Evolutionary conservation across 2,888 invertebrate species (phyloP), one percentile per base, ranked within the genome.

Genomic region (Drosophila rubida): DNA sequence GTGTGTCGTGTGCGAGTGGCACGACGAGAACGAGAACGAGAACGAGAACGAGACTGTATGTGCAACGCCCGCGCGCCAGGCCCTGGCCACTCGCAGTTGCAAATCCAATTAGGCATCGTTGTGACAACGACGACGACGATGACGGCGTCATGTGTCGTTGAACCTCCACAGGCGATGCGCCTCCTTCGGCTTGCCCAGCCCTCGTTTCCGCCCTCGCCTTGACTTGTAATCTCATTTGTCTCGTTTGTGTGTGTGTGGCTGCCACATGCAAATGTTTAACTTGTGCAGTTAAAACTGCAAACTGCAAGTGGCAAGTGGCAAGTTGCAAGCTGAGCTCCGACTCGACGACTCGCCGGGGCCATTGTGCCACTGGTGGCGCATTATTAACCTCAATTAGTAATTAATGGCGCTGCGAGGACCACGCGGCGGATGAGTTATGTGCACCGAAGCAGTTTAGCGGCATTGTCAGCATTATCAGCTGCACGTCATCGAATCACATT

Each of bases 351-450:
- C 49, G 23, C 27, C 51, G 19, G 3, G 19, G 19, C 19, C 19
- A 19, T 19, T 19, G 19, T 25, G 27, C 30, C 53, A 60, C 39
- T 64, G 55, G 49, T 64, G 70, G 60, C 58, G 61, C 46, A 74
- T 84, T 79, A 87, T 87, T 85, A 85, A 75, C 82, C 76, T 73
- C 79, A 82, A 82, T 87, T 87, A 87, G 54, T 58, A 58, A 64
- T 69, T 76, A 69, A 79, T 76, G 70, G 41, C 67, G 44, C 65
- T 49, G 22, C n/a, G 11, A 0, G 30, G 1, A 30, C 32, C 32
- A 32, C n/a, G 32, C n/a, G 32, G 32, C 16, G 30, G 4, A 30
- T 44, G 35, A 48, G 37, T 19, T 49, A 49, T 51, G 51, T 25
- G 19, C 44, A 64, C 22, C 19, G 13, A 8, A 45, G 35, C 46